Evolutionary conservation across 2,797 vertebrate species (phyloP), one percentile per base, ranked within the genome.

Genomic region (Sphenopsis melanotis): DNA sequence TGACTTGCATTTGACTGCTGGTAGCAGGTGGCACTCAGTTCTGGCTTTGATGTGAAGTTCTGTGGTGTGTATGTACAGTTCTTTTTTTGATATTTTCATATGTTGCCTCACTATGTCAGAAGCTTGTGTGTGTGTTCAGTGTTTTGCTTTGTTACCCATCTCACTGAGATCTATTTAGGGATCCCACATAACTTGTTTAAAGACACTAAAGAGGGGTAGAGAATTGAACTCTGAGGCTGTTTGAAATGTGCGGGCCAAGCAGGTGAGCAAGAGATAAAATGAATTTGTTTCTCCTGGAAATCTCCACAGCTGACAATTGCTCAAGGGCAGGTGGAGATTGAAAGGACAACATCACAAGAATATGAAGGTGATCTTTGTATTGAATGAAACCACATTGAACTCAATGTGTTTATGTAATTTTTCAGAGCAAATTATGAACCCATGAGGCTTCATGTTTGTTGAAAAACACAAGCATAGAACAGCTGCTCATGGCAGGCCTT

Each of bases 271-370:
- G 15, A 79, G 65, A 55, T 49, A n/a, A 77, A 42, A 19, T 12
- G 17, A 56, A 15, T 71, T 88, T 89, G 17, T 79, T 87, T 89
- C 36, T 82, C 27, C 46, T 69, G 86, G 47, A 84, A 85, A 60
- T 80, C 32, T 70, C 32, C 34, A 56, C 22, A 74, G 22, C n/a
- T 8, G 9, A 79, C 50, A 65, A 37, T 36, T 76, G 21, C 52
- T 79, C 12, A 77, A n/a, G 53, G 36, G 23, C 55, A 26, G n/a
- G 30, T 56, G 26, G 57, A 63, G 41, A 46, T 52, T 75, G 57
- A n/a, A 93, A 83, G 49, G 72, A 49, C 36, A 44, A 5, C 32
- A 34, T 63, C 0, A 0, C 29, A 66, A 27, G 5, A 80, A 23
- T 12, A 20, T 7, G 22, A 61, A 84, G n/a, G 47, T 36, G 30